Conservation (phyloP, 2,888 invertebrate species). For the Amaurobius ferox region DNA sequence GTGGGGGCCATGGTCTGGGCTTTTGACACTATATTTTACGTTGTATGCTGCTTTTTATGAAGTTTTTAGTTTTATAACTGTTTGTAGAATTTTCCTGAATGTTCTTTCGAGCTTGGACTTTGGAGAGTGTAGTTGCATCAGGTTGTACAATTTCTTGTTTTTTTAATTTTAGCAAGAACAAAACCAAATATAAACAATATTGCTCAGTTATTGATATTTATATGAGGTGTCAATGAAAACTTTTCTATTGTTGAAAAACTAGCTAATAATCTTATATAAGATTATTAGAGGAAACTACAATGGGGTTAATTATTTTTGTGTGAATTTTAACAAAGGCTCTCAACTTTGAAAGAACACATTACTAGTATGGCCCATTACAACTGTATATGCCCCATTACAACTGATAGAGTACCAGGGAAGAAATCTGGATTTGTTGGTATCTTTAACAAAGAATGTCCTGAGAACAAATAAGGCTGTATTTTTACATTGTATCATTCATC, state of each 20-base stretch:
- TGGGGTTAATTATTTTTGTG: not conserved
- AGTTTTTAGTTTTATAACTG: too few species aligned
- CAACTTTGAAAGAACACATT: constrained; percentile 35
- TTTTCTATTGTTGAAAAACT: too few species aligned
- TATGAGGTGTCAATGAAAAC: constrained; percentile 38
- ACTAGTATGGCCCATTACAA: too few species aligned
- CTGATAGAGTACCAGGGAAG: constrained; percentile 7
- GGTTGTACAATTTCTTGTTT: too few species aligned
- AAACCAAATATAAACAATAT: not conserved
- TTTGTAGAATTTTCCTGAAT: too few species aligned
- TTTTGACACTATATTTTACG: too few species aligned
- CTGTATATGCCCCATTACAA: constrained; percentile 28
- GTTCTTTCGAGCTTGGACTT: too few species aligned
- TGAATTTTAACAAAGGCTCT: constrained; percentile 1
- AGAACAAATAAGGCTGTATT: constrained; percentile 17
- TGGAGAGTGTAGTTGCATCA: too few species aligned
- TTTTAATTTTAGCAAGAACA: not conserved
- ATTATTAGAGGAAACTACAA: constrained; percentile 32
- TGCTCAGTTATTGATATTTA: constrained; percentile 23
- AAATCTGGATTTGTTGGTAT: not conserved
- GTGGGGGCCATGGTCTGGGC: too few species aligned
- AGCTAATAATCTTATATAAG: too few species aligned
- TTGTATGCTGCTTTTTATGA: too few species aligned
- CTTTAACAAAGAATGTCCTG: constrained; percentile 1
- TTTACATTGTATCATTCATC: constrained; percentile 17